A percentile compares a stretch with the other conserved stretches of the same genome.
These are phyloP conservation scores for Hybognathus amarus DNA, from an alignment of 2,797 vertebrate species.

Conservation along the genomic window DNA sequence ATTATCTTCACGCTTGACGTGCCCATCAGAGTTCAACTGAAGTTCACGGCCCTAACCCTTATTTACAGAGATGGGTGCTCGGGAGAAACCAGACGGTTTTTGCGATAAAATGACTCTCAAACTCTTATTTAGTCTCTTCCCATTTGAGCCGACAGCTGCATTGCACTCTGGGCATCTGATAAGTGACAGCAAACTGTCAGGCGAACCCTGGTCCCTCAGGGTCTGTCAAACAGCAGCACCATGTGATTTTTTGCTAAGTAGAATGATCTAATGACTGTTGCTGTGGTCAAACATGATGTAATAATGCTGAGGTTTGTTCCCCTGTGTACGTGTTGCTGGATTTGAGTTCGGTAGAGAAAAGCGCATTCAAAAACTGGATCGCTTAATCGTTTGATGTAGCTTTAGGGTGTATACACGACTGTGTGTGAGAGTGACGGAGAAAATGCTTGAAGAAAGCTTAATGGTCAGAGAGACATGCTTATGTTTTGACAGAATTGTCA, in stretches of 20 bases:
- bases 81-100: too few relatives aligned
- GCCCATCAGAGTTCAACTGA: constrained; percentile 10
- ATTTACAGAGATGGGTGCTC: background rate
- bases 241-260: constrained; percentile 23
- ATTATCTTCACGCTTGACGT: constrained; percentile 19
- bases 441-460: background rate
- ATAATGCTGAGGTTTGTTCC: constrained; percentile 30
- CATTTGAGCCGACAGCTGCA: background rate
- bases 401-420: background rate
- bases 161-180: constrained; percentile 24
- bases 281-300: constrained; percentile 32
- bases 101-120: background rate
- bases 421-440: background rate
- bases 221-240: constrained; percentile 17
- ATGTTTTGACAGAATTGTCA: constrained; percentile 28
- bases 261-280: constrained; percentile 27
- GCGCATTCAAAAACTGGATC: background rate
- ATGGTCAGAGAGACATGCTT: background rate
- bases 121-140: background rate
- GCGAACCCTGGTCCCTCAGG: constrained; percentile 31
- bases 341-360: background rate
- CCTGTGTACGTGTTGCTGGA: background rate
- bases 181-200: constrained; percentile 40
- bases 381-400: background rate
- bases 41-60: background rate